phyloP scores from a whole-genome alignment of 1,140 invertebrate species.

The Lineus longissimus region DNA sequence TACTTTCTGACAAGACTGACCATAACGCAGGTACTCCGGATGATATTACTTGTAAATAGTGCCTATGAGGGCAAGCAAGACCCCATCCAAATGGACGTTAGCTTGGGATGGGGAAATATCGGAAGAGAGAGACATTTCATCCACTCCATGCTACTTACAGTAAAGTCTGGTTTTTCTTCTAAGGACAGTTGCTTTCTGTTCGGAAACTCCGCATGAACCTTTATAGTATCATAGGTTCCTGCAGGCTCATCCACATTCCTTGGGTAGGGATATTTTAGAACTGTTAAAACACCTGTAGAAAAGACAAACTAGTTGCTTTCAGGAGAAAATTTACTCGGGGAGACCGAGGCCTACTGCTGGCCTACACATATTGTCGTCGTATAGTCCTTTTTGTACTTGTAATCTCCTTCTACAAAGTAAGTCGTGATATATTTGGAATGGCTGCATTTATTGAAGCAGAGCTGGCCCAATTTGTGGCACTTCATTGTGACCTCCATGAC shows the following conservation, averaged over 20 bases:
- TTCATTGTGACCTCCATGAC: too few species aligned
- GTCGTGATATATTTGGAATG: neutral
- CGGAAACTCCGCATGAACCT: constrained; percentile 38
- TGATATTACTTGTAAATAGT: too few species aligned
- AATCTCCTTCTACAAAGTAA: too few species aligned
- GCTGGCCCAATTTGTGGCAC: too few species aligned
- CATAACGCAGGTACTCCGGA: too few species aligned
- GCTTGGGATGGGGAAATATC: too few species aligned
- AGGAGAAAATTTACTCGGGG: neutral
- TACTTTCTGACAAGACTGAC: too few species aligned
- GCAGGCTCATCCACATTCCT: constrained; percentile 37
- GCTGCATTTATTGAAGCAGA: too few species aligned
- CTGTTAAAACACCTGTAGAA: constrained; percentile 15
- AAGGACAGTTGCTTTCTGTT: constrained; percentile 27
- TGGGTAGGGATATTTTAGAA: constrained; percentile 35
- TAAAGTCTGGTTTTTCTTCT: constrained; percentile 28
- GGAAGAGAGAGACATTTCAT: too few species aligned
- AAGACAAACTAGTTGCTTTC: neutral
- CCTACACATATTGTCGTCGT: neutral
- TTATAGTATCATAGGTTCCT: constrained; percentile 37
- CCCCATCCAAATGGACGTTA: too few species aligned
- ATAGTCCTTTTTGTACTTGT: too few species aligned
- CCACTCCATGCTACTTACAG: constrained; percentile 23
- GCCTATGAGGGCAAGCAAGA: too few species aligned
- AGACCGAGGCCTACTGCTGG: neutral